phyloP scores from a whole-genome alignment of 2,888 invertebrate species.

The Xanthorhoe designata region DNA sequence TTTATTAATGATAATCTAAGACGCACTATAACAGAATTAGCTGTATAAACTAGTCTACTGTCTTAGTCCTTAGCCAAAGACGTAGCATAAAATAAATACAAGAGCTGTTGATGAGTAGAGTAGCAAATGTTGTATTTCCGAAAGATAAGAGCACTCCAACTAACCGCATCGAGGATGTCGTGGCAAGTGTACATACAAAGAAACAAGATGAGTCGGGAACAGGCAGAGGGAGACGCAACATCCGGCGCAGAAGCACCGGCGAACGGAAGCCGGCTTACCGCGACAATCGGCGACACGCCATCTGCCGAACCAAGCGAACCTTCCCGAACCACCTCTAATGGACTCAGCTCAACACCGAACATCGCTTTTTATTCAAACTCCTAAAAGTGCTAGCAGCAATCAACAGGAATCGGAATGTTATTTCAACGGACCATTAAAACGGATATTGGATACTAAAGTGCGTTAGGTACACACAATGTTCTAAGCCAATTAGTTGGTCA shows the following conservation, averaged over 20 bases:
- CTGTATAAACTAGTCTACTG: not conserved
- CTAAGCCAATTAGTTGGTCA: constrained; percentile 84
- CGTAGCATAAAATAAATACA: constrained; percentile 13
- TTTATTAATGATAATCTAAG: not conserved
- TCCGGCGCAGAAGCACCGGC: constrained; percentile 66
- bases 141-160: constrained; percentile 48
- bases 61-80: not conserved
- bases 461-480: constrained; percentile 75
- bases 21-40: not conserved
- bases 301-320: constrained; percentile 56
- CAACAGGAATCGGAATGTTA: constrained; percentile 45
- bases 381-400: constrained; percentile 35
- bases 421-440: constrained; percentile 69
- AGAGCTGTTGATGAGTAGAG: constrained; percentile 30
- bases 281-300: constrained; percentile 63
- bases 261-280: constrained; percentile 63
- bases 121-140: constrained; percentile 41
- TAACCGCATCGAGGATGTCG: constrained; percentile 50
- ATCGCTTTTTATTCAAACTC: constrained; percentile 20
- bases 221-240: constrained; percentile 56
- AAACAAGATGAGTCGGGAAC: constrained; percentile 62
- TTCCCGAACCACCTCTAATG: constrained; percentile 52
- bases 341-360: constrained; percentile 41
- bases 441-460: constrained; percentile 79
- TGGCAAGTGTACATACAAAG: constrained; percentile 58